Evolutionary conservation across 2,888 invertebrate genomes (phyloP), one percentile per base, ranked within the genome.

Genomic region (Melanchra persicariae): DNA sequence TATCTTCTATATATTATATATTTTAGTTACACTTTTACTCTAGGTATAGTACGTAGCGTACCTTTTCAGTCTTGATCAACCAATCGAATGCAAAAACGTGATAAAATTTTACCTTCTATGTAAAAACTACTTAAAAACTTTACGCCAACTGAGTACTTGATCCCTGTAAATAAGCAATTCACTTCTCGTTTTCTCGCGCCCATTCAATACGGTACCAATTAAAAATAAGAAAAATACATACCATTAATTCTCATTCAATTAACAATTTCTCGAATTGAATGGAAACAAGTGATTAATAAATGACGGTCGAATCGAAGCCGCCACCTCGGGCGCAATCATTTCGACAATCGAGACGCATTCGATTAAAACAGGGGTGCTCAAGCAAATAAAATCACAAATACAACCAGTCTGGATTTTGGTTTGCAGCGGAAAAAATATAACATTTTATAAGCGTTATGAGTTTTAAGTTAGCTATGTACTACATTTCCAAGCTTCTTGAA

Each of bases 211-310:
- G 15, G 45, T 65, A 34, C 54, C 67, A 74, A 66, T 77, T 54
- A 63, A 71, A 77, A 70, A 65, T 37, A 67, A 70, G 52, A 61
- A 64, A 24, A 73, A 70, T 58, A 45, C 15, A 9, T 22, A 9
- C 30, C 59, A 69, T 79, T 79, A 24, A 75, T 72, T 68, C 72
- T 49, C 51, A 73, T 73, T 79, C 58, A 79, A 83, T 79, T 82
- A 72, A 59, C 40, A 49, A 66, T 59, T 43, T 79, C 66, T 71
- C 64, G 59, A 72, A 74, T 68, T 74, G 67, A 72, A 65, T 74
- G 40, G 49, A 66, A 77, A 71, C 66, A 47, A 75, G 70, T 40
- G 70, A 71, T 71, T 73, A 77, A 77, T 82, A 63, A 83, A 62
- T 70, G 52, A 55, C 45, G 15, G 17, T 62, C 43, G 47, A 65